These are phyloP conservation scores for Psophia crepitans DNA, from an alignment of 2,113 vertebrate species.

Conservation along the genomic window DNA sequence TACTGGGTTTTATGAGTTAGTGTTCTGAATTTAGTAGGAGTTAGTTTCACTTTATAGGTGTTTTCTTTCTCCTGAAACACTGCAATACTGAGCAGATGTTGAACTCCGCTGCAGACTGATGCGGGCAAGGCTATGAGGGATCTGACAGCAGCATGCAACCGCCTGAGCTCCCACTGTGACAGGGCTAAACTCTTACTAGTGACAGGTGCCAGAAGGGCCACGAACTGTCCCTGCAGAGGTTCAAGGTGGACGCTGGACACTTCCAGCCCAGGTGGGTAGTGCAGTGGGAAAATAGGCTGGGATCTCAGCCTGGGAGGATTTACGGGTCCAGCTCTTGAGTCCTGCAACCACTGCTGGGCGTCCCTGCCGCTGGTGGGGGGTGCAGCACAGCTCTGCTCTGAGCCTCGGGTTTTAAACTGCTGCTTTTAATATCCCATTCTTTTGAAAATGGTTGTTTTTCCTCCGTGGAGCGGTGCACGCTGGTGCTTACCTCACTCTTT, in stretches of 20 bases:
- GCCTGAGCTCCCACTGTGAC: accelerated
- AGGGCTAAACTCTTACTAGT: accelerated
- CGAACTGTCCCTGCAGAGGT: accelerated
- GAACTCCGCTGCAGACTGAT: accelerated
- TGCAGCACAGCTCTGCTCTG: neutral
- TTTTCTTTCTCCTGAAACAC: neutral
- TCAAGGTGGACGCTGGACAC: accelerated
- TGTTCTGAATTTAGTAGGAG: neutral
- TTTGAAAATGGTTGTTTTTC: neutral
- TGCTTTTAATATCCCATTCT: accelerated
- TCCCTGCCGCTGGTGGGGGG: too few species aligned
- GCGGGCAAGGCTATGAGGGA: accelerated
- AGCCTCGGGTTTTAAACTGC: accelerated
- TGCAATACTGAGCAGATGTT: accelerated
- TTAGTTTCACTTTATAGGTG: neutral
- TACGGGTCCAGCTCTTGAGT: too few species aligned
- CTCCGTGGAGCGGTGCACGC: accelerated
- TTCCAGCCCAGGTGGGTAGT: accelerated
- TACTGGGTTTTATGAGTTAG: neutral
- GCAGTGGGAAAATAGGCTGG: accelerated
- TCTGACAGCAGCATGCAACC: neutral
- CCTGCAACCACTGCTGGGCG: too few species aligned
- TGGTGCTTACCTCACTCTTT: neutral
- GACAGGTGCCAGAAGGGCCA: neutral
- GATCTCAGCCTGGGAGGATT: accelerated